Evolutionary conservation across 1,140 invertebrate species (phyloP).

Genomic region (Caerostris extrusa): DNA sequence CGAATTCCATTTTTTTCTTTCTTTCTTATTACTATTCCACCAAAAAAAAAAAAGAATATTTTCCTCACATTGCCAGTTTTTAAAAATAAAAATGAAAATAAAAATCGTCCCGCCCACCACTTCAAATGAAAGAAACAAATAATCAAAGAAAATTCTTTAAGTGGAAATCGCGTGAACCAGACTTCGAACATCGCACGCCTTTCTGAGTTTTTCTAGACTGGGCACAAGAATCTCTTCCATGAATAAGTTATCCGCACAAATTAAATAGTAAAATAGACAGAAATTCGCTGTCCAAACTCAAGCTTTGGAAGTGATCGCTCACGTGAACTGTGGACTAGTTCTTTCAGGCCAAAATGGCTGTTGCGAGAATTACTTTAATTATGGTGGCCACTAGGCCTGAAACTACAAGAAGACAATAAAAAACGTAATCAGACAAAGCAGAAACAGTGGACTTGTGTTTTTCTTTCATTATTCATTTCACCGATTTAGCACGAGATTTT

Average conservation of each 20-base stretch:
- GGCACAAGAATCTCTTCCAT: background rate
- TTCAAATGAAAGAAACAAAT: slow-evolving; percentile 26
- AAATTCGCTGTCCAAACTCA: background rate
- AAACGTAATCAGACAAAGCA: slow-evolving; percentile 9
- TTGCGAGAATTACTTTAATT: background rate
- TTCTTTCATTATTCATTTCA: background rate
- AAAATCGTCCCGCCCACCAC: background rate
- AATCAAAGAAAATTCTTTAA: background rate
- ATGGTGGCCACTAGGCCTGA: background rate
- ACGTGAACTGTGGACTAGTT: background rate
- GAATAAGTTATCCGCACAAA: slow-evolving; percentile 21
- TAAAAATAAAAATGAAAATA: background rate
- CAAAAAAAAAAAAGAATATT: too few species aligned
- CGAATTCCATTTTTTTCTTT: background rate
- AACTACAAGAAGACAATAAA: background rate
- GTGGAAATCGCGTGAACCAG: background rate
- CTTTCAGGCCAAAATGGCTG: background rate
- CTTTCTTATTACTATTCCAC: background rate
- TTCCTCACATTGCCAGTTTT: too few species aligned
- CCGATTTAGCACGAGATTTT: background rate
- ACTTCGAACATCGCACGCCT: background rate
- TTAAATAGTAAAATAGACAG: slow-evolving; percentile 22
- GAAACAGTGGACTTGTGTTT: background rate
- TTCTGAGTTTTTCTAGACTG: background rate
- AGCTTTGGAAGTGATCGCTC: background rate